phyloP scores from a whole-genome alignment of 2,113 vertebrate species.

The Alaudala cheleensis region DNA sequence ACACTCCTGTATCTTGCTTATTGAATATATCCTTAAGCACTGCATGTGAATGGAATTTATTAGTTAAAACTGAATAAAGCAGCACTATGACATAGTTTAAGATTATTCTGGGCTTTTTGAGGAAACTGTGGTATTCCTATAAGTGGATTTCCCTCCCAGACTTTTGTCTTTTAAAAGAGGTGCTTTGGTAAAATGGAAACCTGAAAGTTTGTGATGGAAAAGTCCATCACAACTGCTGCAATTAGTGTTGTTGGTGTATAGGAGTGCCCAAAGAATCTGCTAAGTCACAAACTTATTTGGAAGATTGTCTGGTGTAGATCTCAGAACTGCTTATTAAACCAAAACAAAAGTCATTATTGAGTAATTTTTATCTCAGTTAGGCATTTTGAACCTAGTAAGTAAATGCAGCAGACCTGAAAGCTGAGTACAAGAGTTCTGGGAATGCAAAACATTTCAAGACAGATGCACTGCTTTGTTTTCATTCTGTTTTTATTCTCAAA shows the following conservation, averaged over 20 bases:
- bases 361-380: background rate
- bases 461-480: slow-evolving; percentile 33
- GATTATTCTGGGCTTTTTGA: background rate
- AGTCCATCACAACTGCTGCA: background rate
- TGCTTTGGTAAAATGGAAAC: background rate
- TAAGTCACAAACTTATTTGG: background rate
- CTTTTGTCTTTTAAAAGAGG: background rate
- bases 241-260: background rate
- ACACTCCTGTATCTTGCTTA: background rate
- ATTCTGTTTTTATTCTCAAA: slow-evolving; percentile 68
- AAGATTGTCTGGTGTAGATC: background rate
- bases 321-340: background rate
- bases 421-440: background rate
- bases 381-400: background rate
- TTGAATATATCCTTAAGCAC: background rate
- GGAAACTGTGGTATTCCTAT: background rate
- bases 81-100: background rate
- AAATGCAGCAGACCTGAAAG: background rate
- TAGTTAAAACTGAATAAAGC: background rate
- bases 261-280: background rate
- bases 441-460: background rate
- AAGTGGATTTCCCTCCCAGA: background rate
- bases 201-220: background rate
- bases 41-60: background rate
- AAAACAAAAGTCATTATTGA: background rate